These are phyloP conservation scores for Cyanoliseus patagonus DNA, from an alignment of 2,113 vertebrate species.

Conservation along the genomic window DNA sequence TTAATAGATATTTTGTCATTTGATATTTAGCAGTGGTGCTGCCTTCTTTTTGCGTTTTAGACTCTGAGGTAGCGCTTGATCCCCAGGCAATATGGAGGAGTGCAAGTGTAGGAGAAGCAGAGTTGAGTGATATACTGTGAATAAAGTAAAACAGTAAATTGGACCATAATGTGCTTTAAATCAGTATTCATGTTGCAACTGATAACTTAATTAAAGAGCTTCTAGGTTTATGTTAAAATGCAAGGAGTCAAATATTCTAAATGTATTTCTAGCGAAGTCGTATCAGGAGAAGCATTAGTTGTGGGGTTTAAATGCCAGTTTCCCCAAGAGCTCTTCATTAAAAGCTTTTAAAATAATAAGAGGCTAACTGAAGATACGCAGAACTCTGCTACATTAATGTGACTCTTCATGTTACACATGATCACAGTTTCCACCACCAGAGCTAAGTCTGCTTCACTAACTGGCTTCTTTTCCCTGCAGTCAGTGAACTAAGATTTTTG, in stretches of 20 bases:
- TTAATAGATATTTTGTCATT: not conserved
- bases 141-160: not conserved
- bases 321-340: not conserved
- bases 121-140: not conserved
- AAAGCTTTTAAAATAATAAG: not conserved
- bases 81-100: not conserved
- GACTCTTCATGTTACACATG: not conserved
- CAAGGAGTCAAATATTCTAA: not conserved
- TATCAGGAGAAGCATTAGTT: not conserved
- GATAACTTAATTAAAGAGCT: not conserved
- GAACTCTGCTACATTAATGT: not conserved
- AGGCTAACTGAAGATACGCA: not conserved
- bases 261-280: not conserved
- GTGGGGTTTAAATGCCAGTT: not conserved
- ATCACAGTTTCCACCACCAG: not conserved
- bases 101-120: not conserved
- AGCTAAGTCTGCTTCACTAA: not conserved
- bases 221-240: not conserved
- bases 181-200: not conserved
- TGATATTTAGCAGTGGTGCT: not conserved
- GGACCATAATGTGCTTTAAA: not conserved
- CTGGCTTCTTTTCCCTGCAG: not conserved
- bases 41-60: not conserved
- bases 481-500: not conserved
- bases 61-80: not conserved